Conservation (phyloP, 2,797 vertebrate species). For the Sebastes oblongus region DNA sequence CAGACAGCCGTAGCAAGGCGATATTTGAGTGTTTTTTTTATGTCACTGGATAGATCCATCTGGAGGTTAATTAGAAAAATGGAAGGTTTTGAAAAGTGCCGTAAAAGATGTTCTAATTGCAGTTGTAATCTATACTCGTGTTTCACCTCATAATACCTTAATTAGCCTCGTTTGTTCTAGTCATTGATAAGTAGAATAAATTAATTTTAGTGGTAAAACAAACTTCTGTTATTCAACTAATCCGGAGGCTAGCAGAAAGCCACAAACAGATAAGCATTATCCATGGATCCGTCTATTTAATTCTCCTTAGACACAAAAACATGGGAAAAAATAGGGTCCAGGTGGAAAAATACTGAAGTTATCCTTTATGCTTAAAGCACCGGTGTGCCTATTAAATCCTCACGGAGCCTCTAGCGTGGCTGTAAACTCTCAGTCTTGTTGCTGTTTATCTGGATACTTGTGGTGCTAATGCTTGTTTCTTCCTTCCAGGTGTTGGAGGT, state of each 20-base stretch:
- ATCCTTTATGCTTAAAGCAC: too few species aligned
- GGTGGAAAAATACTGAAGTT: too few species aligned
- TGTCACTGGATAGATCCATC: neutral
- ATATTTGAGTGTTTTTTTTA: neutral
- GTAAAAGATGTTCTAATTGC: slow-evolving; percentile 1
- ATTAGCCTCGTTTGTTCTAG: neutral
- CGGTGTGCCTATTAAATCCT: neutral
- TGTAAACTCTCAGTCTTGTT: neutral
- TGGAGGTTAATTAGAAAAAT: slow-evolving; percentile 25
- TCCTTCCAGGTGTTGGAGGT: slow-evolving; percentile 86
- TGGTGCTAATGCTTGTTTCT: neutral
- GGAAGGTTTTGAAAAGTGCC: neutral
- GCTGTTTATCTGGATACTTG: neutral
- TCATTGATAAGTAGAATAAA: neutral
- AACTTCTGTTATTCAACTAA: neutral
- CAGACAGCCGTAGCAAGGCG: neutral
- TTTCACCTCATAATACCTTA: slow-evolving; percentile 6
- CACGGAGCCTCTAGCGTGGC: neutral
- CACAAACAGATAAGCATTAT: neutral
- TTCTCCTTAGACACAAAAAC: neutral
- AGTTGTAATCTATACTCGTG: neutral
- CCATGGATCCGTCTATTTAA: neutral
- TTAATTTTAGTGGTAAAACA: neutral
- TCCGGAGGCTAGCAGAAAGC: neutral
- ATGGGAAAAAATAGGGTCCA: too few species aligned